Conservation (phyloP, 2,113 vertebrate species). For the Platichthys flesus region DNA sequence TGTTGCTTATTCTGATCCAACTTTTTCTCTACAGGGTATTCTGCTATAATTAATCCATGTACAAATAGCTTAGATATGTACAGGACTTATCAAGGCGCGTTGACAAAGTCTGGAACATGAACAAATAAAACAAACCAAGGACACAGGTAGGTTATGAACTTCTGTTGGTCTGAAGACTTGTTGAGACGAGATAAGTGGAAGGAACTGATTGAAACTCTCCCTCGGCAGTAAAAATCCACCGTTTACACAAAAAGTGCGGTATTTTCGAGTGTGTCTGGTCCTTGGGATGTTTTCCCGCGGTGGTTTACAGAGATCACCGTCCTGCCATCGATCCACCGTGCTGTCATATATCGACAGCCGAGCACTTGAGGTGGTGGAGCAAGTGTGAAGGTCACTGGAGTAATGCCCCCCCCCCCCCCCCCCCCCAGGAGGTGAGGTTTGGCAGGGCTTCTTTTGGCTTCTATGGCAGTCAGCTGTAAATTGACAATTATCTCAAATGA, state of each 20-base stretch:
- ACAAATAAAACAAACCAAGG: too few relatives aligned
- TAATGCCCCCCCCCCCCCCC: slow-evolving; percentile 30
- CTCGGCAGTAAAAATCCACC: too few relatives aligned
- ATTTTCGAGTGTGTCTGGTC: neutral
- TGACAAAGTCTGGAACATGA: too few relatives aligned
- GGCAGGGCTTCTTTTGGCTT: slow-evolving; percentile 21
- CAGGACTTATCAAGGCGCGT: too few relatives aligned
- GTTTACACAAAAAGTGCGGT: too few relatives aligned
- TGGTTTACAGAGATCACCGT: slow-evolving; percentile 35
- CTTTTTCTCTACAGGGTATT: neutral
- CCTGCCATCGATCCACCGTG: slow-evolving; percentile 54
- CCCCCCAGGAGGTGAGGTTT: slow-evolving; percentile 29
- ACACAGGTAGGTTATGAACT: too few relatives aligned
- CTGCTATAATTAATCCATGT: neutral
- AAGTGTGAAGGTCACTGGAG: slow-evolving; percentile 69
- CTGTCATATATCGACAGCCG: slow-evolving; percentile 50
- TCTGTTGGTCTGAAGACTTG: too few relatives aligned
- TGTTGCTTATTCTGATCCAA: neutral
- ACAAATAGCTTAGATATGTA: too few relatives aligned
- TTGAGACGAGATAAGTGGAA: too few relatives aligned
- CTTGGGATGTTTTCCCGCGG: neutral
- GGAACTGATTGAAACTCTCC: too few relatives aligned
- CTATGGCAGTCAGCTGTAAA: slow-evolving; percentile 50
- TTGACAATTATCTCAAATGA: slow-evolving; percentile 55
- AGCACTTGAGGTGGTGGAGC: slow-evolving; percentile 38